These are phyloP conservation scores for Luffia ferchaultella DNA, from an alignment of 2,888 invertebrate species.

Conservation along the genomic window DNA sequence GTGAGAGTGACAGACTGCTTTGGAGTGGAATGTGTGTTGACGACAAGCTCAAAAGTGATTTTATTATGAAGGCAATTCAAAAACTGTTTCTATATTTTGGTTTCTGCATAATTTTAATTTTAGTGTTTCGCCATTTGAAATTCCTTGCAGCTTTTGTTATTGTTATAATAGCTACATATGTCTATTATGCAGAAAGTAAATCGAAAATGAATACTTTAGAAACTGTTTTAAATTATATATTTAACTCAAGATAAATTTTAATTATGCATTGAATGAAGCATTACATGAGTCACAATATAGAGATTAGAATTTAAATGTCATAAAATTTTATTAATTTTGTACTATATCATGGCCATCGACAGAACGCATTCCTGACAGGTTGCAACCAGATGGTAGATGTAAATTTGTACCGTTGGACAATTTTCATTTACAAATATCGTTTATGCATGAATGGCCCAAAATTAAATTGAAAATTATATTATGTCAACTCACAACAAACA, in stretches of 20 bases:
- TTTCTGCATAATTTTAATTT: conserved; percentile 27
- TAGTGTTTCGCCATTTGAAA: conserved; percentile 27
- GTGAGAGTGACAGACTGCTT: conserved; percentile 53
- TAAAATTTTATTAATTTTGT: too few species aligned
- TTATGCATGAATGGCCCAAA: too few species aligned
- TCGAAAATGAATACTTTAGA: background rate
- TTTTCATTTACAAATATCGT: too few species aligned
- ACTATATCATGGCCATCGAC: too few species aligned
- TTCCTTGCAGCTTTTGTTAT: conserved; percentile 27
- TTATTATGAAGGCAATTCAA: conserved; percentile 26
- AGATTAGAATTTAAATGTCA: too few species aligned
- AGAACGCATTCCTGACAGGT: too few species aligned
- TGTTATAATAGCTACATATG: conserved; percentile 27
- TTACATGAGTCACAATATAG: too few species aligned
- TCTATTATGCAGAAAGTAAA: conserved; percentile 32
- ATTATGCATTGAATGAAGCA: too few species aligned
- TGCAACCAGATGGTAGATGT: too few species aligned
- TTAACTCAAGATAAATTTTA: background rate
- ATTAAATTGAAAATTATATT: too few species aligned
- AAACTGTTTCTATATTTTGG: conserved; percentile 32
- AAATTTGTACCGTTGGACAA: too few species aligned
- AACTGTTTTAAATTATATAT: background rate
- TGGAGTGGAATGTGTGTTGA: conserved; percentile 42
- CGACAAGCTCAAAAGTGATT: conserved; percentile 24
- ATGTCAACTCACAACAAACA: too few species aligned